Conservation (phyloP, 2,888 invertebrate species). For the Allygus modestus region DNA sequence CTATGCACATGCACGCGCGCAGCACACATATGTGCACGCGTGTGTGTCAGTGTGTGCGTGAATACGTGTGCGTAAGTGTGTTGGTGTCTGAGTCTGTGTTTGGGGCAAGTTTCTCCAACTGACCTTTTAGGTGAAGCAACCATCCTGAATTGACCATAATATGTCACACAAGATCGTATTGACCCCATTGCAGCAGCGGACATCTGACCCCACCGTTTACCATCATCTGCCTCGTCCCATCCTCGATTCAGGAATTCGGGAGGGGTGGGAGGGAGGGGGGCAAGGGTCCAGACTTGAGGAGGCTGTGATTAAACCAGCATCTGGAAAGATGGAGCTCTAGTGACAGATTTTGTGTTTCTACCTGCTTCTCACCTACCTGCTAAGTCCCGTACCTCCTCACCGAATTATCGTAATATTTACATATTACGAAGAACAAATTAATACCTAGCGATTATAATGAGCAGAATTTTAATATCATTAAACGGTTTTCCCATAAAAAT, state of each 20-base stretch:
- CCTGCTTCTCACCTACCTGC: no score
- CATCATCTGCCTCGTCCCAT: background rate
- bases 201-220: background rate
- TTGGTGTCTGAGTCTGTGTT: slow-evolving; percentile 28
- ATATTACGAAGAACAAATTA: no score
- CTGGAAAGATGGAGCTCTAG: no score
- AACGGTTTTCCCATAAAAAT: no score
- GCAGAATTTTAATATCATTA: no score
- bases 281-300: no score
- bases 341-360: no score
- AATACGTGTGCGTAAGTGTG: slow-evolving; percentile 28
- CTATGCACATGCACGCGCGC: background rate
- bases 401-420: no score
- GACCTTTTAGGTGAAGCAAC: slow-evolving; percentile 47
- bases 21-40: background rate
- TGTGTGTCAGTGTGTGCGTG: background rate
- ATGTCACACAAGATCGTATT: slow-evolving; percentile 40
- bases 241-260: background rate
- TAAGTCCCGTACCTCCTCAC: no score
- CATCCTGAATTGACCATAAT: slow-evolving; percentile 55
- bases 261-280: no score
- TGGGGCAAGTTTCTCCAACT: slow-evolving; percentile 37
- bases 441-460: no score
- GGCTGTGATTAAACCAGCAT: no score
- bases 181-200: slow-evolving; percentile 34